These are phyloP conservation scores for Setophaga kirtlandii DNA, from an alignment of 2,113 vertebrate genomes.

Conservation along the genomic window DNA sequence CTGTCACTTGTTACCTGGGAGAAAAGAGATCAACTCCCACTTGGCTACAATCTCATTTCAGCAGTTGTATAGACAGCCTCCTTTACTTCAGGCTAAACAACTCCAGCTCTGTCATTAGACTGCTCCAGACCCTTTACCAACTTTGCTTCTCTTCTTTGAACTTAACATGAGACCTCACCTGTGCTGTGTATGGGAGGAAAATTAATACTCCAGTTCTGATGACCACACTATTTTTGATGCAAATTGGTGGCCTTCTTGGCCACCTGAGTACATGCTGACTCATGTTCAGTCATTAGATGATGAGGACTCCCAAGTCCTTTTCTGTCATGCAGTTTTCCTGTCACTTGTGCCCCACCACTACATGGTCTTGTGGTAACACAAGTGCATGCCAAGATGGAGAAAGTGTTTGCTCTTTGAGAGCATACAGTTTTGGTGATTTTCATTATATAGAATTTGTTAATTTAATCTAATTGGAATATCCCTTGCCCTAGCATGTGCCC, in stretches of 20 bases:
- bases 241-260: background rate
- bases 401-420: background rate
- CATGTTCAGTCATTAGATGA: background rate
- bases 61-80: background rate
- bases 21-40: background rate
- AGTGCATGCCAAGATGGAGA: background rate
- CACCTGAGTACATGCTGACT: background rate
- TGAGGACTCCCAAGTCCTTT: background rate
- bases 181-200: background rate
- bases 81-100: background rate
- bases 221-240: background rate
- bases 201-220: background rate
- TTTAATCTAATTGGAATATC: background rate
- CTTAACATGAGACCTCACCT: background rate
- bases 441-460: background rate
- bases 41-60: background rate
- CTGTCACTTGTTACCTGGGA: background rate
- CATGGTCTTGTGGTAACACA: background rate
- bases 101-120: background rate
- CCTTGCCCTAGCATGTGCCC: background rate
- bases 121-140: background rate
- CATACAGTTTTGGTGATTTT: background rate
- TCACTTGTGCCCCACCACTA: rapidly evolving
- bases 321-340: background rate
- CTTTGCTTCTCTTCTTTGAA: background rate